Base-by-base conservation (phyloP, 2,113 vertebrate species). In the Marmota flaviventris region DNA sequence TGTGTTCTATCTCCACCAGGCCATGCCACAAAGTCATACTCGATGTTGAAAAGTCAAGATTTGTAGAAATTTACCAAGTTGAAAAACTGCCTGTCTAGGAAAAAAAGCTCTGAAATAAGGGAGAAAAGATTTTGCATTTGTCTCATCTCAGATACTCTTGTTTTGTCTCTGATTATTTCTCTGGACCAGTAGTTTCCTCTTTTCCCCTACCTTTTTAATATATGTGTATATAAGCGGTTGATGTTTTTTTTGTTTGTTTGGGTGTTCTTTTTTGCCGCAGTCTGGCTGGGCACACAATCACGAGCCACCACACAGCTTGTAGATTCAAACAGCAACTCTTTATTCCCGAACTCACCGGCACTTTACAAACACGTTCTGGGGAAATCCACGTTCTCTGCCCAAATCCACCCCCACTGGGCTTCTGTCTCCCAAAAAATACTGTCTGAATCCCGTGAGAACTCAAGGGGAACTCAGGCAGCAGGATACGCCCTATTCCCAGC, bases 121-220 rank as follows among this genome's bases (percentile, higher is more conserved):
- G 29, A 67, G 17, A 77, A 58, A 72, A 8, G 25, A 67, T 78
- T 93, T 69, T 76, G 73, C 1, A 42, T 86, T 65, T 91, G 4
- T 81, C 93, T 95, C 42, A 61, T 94, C 72, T 94, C 3, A 81
- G 93, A 82, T 63, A 3, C 9, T 91, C 72, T 48, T 58, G 11
- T 89, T 91, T 48, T 82, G 17, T 82, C 18, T 93, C 34, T 89
- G 8, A 82, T 88, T 94, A 85, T 76, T 67, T 42, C 17, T 45
- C 20, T 77, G 56, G 2, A 83, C 4, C 1, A 58, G 37, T 24
- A 25, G 7, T 83, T 95, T 88, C 3, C 9, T 11, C 4, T 79
- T 76, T 51, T 34, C 6, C 13, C 18, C 56, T 58, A 7, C 20
- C 1, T 42, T 61, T 79, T 58, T 39, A 48, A 53, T 48, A 34